Evolutionary conservation across 2,888 invertebrate genomes (phyloP).

Genomic region (Eristalinus aeneus): DNA sequence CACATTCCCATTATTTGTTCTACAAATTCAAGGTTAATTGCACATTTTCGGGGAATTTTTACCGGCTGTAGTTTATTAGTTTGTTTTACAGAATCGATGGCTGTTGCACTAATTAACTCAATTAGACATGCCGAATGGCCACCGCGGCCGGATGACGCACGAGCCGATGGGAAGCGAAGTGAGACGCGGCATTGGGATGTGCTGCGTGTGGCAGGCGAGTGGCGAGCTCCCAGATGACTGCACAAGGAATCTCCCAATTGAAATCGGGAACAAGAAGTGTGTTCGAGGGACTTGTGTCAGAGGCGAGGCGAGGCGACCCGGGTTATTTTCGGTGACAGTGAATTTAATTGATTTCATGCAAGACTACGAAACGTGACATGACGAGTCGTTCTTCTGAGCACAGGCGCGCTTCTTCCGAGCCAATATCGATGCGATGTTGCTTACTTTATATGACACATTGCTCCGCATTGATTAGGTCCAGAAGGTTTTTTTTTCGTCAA

Average conservation of each 20-base stretch:
- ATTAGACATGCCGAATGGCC: constrained; percentile 14
- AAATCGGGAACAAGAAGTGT: neutral
- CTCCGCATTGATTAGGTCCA: too few relatives aligned
- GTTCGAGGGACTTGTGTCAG: neutral
- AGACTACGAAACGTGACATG: too few relatives aligned
- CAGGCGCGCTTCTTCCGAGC: too few relatives aligned
- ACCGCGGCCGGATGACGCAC: neutral
- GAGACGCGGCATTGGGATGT: neutral
- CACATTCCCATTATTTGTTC: constrained; percentile 14
- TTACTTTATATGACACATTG: too few relatives aligned
- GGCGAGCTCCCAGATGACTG: neutral
- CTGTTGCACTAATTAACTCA: constrained; percentile 29
- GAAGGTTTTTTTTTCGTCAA: too few relatives aligned
- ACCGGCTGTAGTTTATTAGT: constrained; percentile 16
- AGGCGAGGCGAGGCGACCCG: too few relatives aligned
- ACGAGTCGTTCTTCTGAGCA: too few relatives aligned
- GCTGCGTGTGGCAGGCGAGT: neutral
- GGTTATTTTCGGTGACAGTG: too few relatives aligned
- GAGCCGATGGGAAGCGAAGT: constrained; percentile 1
- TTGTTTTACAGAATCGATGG: constrained; percentile 11
- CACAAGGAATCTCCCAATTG: too few relatives aligned
- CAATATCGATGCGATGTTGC: too few relatives aligned
- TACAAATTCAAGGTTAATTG: neutral
- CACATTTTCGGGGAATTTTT: neutral
- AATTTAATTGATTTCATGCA: too few relatives aligned